These are phyloP conservation scores for Gopherus evgoodei DNA, from an alignment of 2,113 vertebrate species.

Conservation along the genomic window DNA sequence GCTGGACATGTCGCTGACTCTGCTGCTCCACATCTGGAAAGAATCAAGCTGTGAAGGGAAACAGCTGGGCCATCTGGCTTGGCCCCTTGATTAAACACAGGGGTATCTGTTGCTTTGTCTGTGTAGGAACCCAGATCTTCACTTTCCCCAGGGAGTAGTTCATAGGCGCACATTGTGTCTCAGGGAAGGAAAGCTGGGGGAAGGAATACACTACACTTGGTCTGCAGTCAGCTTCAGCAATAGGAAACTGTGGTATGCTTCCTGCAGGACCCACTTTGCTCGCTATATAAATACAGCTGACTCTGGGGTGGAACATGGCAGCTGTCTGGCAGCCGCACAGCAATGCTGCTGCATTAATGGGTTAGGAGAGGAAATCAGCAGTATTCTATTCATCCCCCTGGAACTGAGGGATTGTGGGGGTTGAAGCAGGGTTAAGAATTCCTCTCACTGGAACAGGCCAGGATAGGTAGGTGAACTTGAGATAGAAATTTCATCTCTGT, in stretches of 20 bases:
- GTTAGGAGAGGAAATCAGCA: not conserved
- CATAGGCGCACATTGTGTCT: too few species aligned
- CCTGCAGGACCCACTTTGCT: not conserved
- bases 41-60: not conserved
- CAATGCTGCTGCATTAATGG: not conserved
- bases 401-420: not conserved
- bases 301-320: not conserved
- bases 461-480: not conserved
- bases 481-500: not conserved
- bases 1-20: not conserved
- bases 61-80: not conserved
- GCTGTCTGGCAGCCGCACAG: not conserved
- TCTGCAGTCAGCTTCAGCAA: not conserved
- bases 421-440: not conserved
- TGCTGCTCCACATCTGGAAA: not conserved
- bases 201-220: not conserved
- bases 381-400: not conserved
- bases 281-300: not conserved
- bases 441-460: not conserved
- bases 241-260: not conserved
- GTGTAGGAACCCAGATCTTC: fast-evolving
- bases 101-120: not conserved
- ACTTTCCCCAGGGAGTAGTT: not conserved
- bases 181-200: fast-evolving
- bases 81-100: not conserved